Base-by-base conservation (phyloP, 2,888 invertebrate genomes). In the Alloscopus bannaensis region DNA sequence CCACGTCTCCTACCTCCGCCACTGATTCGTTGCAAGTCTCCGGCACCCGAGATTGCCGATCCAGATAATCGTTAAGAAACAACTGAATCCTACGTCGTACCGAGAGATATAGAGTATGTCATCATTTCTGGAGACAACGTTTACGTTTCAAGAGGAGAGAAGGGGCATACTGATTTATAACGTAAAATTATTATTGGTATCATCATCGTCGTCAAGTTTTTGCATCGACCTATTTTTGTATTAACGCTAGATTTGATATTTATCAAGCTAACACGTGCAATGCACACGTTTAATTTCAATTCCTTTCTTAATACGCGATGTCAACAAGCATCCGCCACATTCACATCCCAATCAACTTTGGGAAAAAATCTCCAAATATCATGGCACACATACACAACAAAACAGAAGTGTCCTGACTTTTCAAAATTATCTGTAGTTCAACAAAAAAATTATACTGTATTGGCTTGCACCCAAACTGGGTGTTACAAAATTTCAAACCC, bases 221-320 rank as follows among this genome's bases (percentile, higher is more conserved):
- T 47, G 16, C 59, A 40, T 62, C 76, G 76, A 52, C 76, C 47
- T 76, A 76, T 76, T 76, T 76, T 76, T 76, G 68, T 76, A 76
- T 68, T 69, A 75, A 45, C 69, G 59, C 59, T 75, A 75, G 66
- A 65, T 40, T 65, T 72, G 50, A 18, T 55, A 55, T 26, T 55
- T 4, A 45, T 45, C 45, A 65, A 65, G 55, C 55, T 55, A 55
- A 6, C 28, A 4, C 26, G 55, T 55, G 55, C 52, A 26, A 55
- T 3, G 26, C 24, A 55, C 55, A 26, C 26, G 52, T 52, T 18
- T 42, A 42, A 55, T 62, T 52, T 71, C 50, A 20, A 62, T 69
- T 70, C 50, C 50, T 60, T 47, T 60, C 29, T 40, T 60, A 62
- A n/a, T n/a, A n/a, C 59, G 73, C 65, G 73, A 73, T 73, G 64